phyloP scores from a whole-genome alignment of 2,113 vertebrate genomes.

The Sapayoa aenigma region DNA sequence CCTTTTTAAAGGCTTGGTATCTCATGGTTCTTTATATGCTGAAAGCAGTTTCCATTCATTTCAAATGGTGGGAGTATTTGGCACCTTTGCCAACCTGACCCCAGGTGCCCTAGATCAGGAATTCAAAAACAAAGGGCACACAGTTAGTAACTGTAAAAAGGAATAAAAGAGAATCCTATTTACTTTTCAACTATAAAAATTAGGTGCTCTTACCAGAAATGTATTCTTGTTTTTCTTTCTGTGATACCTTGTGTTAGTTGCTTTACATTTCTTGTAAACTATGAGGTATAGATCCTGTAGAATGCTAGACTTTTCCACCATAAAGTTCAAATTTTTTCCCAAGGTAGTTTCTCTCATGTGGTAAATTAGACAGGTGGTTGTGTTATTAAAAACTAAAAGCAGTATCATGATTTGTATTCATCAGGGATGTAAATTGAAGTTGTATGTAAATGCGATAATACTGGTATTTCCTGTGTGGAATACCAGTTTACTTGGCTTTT shows the following conservation, averaged over 20 bases:
- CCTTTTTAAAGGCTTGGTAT: not conserved
- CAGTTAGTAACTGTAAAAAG: not conserved
- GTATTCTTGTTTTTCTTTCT: not conserved
- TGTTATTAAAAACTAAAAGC: conserved; percentile 32
- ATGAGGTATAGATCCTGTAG: not conserved
- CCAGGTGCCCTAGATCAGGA: conserved; percentile 18
- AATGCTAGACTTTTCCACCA: not conserved
- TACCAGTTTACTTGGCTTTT: not conserved
- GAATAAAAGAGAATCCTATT: not conserved
- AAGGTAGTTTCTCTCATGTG: not conserved
- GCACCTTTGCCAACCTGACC: conserved; percentile 30
- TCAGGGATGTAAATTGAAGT: not conserved
- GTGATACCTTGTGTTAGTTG: not conserved
- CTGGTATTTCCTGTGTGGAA: conserved; percentile 12
- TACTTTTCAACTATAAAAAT: not conserved
- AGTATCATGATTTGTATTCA: not conserved
- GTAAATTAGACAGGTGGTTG: not conserved
- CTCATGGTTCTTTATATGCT: not conserved
- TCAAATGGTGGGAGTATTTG: conserved; percentile 29
- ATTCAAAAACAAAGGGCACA: conserved; percentile 46
- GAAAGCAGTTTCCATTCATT: conserved; percentile 18
- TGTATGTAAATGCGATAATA: conserved; percentile 18
- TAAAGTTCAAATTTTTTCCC: not conserved
- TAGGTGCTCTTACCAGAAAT: not conserved
- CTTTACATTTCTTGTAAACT: not conserved